These are phyloP conservation scores for Anguilla megastoma DNA, from an alignment of 2,797 vertebrate species.

Conservation along the genomic window DNA sequence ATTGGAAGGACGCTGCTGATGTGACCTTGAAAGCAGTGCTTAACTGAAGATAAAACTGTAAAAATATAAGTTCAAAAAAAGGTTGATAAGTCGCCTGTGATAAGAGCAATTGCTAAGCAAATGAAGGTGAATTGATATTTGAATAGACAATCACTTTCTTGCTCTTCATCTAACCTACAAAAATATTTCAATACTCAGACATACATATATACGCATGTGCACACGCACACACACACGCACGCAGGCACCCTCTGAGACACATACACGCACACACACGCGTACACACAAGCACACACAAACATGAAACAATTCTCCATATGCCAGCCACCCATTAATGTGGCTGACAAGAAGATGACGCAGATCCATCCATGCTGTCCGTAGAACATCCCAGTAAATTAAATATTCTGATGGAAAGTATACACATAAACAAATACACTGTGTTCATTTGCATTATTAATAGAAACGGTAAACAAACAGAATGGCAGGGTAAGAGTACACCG, in stretches of 20 bases:
- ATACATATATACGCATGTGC: not conserved
- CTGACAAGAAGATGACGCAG: conserved; percentile 65
- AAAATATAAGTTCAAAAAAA: not conserved
- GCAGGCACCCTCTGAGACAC: conserved; percentile 53
- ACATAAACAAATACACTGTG: not conserved
- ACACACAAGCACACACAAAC: conserved; percentile 59
- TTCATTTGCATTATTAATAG: conserved; percentile 21
- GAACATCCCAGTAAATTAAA: conserved; percentile 56
- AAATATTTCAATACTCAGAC: not conserved
- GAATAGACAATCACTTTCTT: not conserved
- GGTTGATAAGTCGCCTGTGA: too few relatives aligned
- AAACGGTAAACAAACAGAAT: conserved; percentile 1
- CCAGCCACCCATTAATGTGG: conserved; percentile 68
- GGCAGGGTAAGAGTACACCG: not conserved
- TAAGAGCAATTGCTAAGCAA: not conserved
- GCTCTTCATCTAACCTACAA: not conserved
- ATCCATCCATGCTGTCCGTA: conserved; percentile 66
- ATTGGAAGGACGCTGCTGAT: not conserved
- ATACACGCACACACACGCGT: conserved; percentile 57
- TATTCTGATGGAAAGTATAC: conserved; percentile 64
- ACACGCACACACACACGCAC: conserved; percentile 56
- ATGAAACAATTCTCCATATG: conserved; percentile 61
- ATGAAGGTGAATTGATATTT: not conserved
- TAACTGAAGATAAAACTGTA: not conserved
- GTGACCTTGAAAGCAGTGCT: not conserved